phyloP scores from a whole-genome alignment of 2,113 vertebrate species.

The Orycteropus afer region DNA sequence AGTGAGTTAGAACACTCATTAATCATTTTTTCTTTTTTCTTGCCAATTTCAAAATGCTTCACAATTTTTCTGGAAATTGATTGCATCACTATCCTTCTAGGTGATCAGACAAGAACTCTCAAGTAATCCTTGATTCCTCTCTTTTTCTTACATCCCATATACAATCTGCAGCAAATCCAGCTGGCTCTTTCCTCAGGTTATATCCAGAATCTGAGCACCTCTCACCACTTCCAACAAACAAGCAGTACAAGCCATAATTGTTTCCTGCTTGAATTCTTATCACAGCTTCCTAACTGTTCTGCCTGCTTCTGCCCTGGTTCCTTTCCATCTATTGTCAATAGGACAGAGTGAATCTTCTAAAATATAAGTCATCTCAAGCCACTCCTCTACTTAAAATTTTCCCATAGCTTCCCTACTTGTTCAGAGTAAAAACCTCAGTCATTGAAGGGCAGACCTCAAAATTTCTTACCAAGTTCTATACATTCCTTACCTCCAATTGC shows the following conservation, averaged over 20 bases:
- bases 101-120: background rate
- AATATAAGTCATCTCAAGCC: background rate
- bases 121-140: background rate
- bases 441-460: background rate
- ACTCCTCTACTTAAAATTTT: background rate
- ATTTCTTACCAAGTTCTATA: background rate
- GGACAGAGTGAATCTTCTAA: background rate
- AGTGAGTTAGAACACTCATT: background rate
- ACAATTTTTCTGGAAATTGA: background rate
- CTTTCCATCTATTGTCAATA: background rate
- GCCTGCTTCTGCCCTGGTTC: background rate
- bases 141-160: background rate
- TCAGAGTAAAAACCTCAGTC: background rate
- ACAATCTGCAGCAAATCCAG: background rate
- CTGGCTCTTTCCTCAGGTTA: background rate
- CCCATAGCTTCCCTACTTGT: background rate
- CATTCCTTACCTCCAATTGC: background rate
- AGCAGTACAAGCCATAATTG: background rate
- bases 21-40: background rate
- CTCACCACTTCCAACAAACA: background rate
- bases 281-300: background rate
- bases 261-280: background rate
- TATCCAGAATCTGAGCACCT: background rate
- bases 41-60: background rate
- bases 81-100: background rate